Percentiles rank a stretch among this genome's conserved stretches.
Evolutionary conservation across 2,113 vertebrate genomes (phyloP).

Genomic region (Notothenia coriiceps): DNA sequence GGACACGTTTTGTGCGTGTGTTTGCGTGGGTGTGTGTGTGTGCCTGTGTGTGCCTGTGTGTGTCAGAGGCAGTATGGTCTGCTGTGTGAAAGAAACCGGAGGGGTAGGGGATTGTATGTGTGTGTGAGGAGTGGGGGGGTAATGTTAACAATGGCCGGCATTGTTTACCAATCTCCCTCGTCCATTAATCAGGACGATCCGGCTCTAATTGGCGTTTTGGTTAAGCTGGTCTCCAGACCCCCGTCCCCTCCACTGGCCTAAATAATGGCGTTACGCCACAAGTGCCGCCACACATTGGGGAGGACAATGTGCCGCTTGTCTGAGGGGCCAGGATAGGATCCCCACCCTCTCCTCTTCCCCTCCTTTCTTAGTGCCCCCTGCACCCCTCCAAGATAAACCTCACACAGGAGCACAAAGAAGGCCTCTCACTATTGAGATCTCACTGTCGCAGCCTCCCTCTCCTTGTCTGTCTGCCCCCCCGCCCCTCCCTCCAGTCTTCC

Average conservation of each 20-base stretch:
- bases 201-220: conserved; percentile 85
- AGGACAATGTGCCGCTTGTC: conserved; percentile 83
- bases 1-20: conserved; percentile 37
- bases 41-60: conserved; percentile 16
- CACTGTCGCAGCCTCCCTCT: conserved; percentile 77
- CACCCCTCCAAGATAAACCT: conserved; percentile 81
- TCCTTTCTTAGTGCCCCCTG: conserved; percentile 70
- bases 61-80: conserved; percentile 33
- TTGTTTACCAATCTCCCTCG: conserved; percentile 82
- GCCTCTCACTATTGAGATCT: conserved; percentile 83
- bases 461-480: conserved; percentile 58
- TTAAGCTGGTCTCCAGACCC: conserved; percentile 83
- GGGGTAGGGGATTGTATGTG: conserved; percentile 46
- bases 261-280: conserved; percentile 83
- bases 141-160: conserved; percentile 74
- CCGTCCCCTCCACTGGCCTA: conserved; percentile 80
- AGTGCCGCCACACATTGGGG: conserved; percentile 80
- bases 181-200: conserved; percentile 84
- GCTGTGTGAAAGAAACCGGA: conserved; percentile 66
- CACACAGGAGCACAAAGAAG: conserved; percentile 81
- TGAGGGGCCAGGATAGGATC: conserved; percentile 74
- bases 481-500: conserved; percentile 25
- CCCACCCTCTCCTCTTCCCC: conserved; percentile 71
- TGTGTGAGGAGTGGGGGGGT: conserved; percentile 24
- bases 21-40: conserved; percentile 17